Evolutionary conservation across 30 jellyfish, hydroid and myxozoan species (phyloP).

Genomic region (Aurelia aurita): DNA sequence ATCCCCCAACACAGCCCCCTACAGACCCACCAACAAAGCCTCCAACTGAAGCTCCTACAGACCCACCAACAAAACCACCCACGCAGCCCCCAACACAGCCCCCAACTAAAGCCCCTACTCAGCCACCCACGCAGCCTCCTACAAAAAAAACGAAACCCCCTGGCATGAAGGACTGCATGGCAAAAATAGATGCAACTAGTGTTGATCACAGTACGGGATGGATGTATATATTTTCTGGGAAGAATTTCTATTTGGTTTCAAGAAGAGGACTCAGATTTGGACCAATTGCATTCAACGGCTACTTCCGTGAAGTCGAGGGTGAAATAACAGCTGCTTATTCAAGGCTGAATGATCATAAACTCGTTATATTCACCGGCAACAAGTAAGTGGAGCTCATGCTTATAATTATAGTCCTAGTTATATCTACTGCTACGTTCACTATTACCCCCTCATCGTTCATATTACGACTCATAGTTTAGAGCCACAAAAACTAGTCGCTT

Average conservation of each 20-base stretch:
- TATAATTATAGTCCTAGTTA: not conserved
- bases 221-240: slow-evolving; percentile 37
- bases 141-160: not conserved
- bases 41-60: too few relatives aligned
- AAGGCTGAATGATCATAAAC: slow-evolving; percentile 4
- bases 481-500: too few relatives aligned
- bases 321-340: slow-evolving; percentile 51
- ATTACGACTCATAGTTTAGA: not conserved
- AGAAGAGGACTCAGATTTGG: slow-evolving; percentile 34
- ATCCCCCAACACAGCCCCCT: too few relatives aligned
- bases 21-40: too few relatives aligned
- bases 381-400: slow-evolving; percentile 16
- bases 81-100: too few relatives aligned
- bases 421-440: not conserved
- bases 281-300: slow-evolving; percentile 9
- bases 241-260: slow-evolving; percentile 36
- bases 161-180: slow-evolving; percentile 16
- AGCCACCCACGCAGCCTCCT: not conserved
- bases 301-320: slow-evolving; percentile 29
- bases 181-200: slow-evolving; percentile 35
- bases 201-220: slow-evolving; percentile 47
- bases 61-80: too few relatives aligned
- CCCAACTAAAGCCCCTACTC: too few relatives aligned
- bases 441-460: not conserved
- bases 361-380: slow-evolving; percentile 51